phyloP scores from a whole-genome alignment of 2,888 invertebrate species.

The Drosophila longiperda region DNA sequence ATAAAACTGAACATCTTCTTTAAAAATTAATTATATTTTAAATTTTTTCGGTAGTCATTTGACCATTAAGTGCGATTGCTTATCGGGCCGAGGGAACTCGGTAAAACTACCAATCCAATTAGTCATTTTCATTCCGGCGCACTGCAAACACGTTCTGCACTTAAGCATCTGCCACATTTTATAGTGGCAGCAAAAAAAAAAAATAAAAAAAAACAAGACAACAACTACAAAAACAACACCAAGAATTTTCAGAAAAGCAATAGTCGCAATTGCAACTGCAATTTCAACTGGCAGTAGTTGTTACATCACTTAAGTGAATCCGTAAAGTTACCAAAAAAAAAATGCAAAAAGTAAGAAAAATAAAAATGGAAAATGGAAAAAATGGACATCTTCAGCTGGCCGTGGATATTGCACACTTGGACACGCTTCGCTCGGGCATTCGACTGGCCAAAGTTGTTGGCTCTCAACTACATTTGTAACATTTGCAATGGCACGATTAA shows the following conservation, averaged over 20 bases:
- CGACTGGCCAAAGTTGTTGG: conserved; percentile 46
- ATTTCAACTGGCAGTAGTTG: conserved; percentile 25
- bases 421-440: conserved; percentile 47
- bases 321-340: conserved; percentile 33
- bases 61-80: conserved; percentile 2
- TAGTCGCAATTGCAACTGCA: neutral
- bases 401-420: conserved; percentile 42
- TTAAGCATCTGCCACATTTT: conserved; percentile 34
- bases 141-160: conserved; percentile 49
- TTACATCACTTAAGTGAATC: conserved; percentile 50
- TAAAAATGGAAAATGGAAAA: neutral
- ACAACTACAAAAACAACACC: neutral
- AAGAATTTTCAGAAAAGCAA: neutral
- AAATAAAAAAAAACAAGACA: too few species aligned
- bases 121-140: conserved; percentile 30
- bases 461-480: conserved; percentile 25
- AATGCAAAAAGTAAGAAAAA: conserved; percentile 21
- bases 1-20: neutral
- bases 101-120: conserved; percentile 42
- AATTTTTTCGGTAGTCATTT: neutral
- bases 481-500: conserved; percentile 45
- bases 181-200: conserved; percentile 1
- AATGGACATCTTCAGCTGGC: conserved; percentile 11
- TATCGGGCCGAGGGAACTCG: neutral
- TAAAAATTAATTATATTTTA: neutral